A percentile compares a stretch with the other conserved stretches of the same genome.
These are phyloP conservation scores for Prolemur simus DNA, from an alignment of 2,113 vertebrate genomes.

Conservation along the genomic window DNA sequence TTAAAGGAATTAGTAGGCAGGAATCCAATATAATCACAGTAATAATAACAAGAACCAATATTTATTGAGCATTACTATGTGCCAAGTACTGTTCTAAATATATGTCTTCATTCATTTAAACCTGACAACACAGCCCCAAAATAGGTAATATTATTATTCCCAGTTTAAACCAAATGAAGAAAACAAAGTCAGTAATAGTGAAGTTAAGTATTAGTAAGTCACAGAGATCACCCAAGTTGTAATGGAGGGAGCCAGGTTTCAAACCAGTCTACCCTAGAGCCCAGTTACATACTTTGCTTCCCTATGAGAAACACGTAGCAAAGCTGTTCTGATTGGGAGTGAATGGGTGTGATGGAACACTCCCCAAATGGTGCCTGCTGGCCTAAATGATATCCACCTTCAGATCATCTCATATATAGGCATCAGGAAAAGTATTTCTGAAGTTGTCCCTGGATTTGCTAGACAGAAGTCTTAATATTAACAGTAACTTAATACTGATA, in stretches of 20 bases:
- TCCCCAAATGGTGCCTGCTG: not conserved
- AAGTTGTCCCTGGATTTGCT: not conserved
- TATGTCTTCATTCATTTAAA: not conserved
- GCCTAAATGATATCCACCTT: not conserved
- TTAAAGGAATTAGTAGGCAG: conserved; percentile 45
- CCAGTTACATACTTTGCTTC: not conserved
- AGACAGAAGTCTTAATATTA: not conserved
- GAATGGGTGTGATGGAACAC: not conserved
- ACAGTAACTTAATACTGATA: too few species aligned
- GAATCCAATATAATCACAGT: conserved; percentile 21
- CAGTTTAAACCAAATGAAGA: not conserved
- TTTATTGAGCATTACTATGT: not conserved
- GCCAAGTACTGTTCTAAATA: not conserved
- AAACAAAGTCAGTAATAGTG: not conserved
- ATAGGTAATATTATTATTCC: not conserved
- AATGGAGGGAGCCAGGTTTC: not conserved
- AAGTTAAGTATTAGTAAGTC: not conserved
- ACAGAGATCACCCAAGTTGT: not conserved
- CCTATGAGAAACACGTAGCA: not conserved
- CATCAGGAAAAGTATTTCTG: not conserved
- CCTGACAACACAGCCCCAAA: not conserved
- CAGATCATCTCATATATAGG: not conserved
- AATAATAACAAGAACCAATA: not conserved
- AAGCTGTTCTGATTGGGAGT: not conserved
- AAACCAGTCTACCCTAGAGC: not conserved